phyloP scores from a whole-genome alignment of 2,888 invertebrate species.

The Harmothoe impar region DNA sequence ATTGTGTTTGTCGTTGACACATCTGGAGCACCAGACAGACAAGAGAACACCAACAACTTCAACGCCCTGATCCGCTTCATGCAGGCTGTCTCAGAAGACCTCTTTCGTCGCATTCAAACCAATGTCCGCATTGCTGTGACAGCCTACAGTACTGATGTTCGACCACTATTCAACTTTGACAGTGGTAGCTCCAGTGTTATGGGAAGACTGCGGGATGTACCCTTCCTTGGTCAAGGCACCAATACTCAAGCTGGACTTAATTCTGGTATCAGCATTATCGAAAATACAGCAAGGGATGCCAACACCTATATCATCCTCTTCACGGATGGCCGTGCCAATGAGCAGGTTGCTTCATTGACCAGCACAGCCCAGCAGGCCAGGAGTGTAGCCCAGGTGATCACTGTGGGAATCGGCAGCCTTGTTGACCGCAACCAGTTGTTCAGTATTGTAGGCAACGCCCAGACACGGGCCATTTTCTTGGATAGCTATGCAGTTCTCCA shows the following conservation, averaged over 20 bases:
- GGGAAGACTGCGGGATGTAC: neutral
- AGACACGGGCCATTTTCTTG: neutral
- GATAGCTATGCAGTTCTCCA: neutral
- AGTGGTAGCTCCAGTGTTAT: neutral
- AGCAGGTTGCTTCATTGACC: neutral
- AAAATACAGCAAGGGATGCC: neutral
- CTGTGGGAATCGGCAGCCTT: neutral
- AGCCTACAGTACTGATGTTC: neutral
- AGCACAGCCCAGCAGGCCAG: neutral
- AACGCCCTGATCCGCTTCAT: neutral
- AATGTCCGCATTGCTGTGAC: neutral
- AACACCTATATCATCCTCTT: neutral
- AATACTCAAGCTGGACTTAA: neutral
- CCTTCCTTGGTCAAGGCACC: neutral
- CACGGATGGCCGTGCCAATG: neutral
- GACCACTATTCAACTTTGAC: slow-evolving; percentile 10
- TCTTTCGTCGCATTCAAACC: neutral
- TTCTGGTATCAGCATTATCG: neutral
- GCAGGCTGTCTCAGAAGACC: neutral
- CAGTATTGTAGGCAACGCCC: neutral
- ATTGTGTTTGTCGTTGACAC: neutral
- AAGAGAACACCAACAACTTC: neutral
- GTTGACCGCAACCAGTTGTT: neutral
- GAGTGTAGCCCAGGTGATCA: neutral
- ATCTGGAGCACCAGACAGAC: neutral